These are phyloP conservation scores for Cololabis saira DNA, from an alignment of 2,113 vertebrate species.

Conservation along the genomic window DNA sequence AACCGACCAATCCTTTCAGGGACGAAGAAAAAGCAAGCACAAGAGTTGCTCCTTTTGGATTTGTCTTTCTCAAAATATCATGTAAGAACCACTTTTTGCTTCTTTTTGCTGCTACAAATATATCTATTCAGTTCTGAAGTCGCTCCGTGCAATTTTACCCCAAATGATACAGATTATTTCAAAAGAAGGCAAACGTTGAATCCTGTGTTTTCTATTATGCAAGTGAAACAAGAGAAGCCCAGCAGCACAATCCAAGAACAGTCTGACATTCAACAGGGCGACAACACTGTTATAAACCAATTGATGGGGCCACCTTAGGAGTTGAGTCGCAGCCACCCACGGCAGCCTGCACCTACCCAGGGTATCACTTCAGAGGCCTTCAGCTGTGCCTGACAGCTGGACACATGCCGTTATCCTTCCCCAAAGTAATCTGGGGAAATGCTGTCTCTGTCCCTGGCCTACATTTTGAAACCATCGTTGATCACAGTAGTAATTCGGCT, in stretches of 20 bases:
- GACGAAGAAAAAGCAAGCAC: slow-evolving; percentile 14
- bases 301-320: slow-evolving; percentile 52
- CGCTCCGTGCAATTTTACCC: slow-evolving; percentile 23
- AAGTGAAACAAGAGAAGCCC: slow-evolving; percentile 22
- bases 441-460: slow-evolving; percentile 40
- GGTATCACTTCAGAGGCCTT: slow-evolving; percentile 55
- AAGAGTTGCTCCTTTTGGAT: slow-evolving; percentile 32
- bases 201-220: slow-evolving; percentile 19
- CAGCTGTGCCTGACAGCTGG: slow-evolving; percentile 71
- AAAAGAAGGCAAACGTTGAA: slow-evolving; percentile 13
- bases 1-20: slow-evolving; percentile 22
- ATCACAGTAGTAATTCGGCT: slow-evolving; percentile 40
- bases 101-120: background rate
- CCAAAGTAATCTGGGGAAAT: slow-evolving; percentile 47
- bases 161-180: slow-evolving; percentile 29
- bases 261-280: slow-evolving; percentile 43
- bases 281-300: slow-evolving; percentile 31
- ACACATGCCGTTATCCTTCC: slow-evolving; percentile 56
- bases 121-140: slow-evolving; percentile 9
- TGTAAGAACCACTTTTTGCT: background rate
- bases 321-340: slow-evolving; percentile 39
- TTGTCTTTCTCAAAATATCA: background rate
- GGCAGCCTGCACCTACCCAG: slow-evolving; percentile 48
- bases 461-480: slow-evolving; percentile 65
- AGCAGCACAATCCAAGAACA: slow-evolving; percentile 40